Percentiles rank a stretch among this genome's conserved stretches.
Evolutionary conservation across 2,113 vertebrate genomes (phyloP).

Genomic region (Microtus ochrogaster): DNA sequence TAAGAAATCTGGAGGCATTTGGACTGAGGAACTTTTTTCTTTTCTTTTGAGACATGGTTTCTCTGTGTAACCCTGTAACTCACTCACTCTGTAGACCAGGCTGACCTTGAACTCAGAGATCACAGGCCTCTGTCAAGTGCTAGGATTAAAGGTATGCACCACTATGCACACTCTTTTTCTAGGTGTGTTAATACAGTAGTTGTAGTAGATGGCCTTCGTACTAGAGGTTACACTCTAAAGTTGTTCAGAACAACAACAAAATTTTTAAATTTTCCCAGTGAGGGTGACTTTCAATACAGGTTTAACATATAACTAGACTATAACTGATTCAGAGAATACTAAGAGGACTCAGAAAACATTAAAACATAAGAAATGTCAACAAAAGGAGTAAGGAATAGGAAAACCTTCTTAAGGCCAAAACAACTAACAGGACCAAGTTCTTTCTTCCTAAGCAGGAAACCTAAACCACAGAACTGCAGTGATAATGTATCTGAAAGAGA

Average conservation of each 20-base stretch:
- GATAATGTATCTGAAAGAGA: neutral
- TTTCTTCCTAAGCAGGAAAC: conserved; percentile 11
- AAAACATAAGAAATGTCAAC: conserved; percentile 28
- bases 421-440: neutral
- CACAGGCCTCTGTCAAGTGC: no score
- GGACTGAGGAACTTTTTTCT: neutral
- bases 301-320: conserved; percentile 49
- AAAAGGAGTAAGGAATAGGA: neutral
- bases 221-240: conserved; percentile 39
- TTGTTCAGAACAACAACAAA: neutral
- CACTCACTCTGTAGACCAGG: neutral
- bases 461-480: conserved; percentile 24
- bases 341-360: conserved; percentile 5
- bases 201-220: neutral
- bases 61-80: neutral
- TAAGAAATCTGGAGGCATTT: conserved; percentile 35
- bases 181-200: neutral
- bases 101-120: neutral
- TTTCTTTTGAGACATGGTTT: neutral
- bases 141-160: neutral
- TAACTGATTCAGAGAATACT: conserved; percentile 31
- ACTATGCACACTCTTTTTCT: neutral
- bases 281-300: neutral
- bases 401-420: conserved; percentile 34
- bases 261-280: neutral